phyloP scores from a whole-genome alignment of 92 coral and sea anemone genomes.

The Phymanthus crucifer region DNA sequence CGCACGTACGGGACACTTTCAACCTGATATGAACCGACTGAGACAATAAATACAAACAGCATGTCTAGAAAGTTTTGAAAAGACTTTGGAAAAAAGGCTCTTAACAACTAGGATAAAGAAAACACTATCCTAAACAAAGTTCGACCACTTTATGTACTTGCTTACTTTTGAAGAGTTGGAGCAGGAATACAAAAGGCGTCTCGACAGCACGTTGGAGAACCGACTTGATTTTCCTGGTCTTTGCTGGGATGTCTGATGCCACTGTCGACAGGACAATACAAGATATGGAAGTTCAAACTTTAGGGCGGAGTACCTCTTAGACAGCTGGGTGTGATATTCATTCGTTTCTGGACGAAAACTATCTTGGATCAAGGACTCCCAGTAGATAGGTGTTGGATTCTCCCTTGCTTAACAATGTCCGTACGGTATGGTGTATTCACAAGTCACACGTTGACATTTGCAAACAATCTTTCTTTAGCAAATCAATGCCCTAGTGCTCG shows the following conservation, averaged over 20 bases:
- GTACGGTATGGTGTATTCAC: not conserved
- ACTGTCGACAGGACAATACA: not conserved
- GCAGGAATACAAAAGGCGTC: constrained; percentile 18
- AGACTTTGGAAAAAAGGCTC: not conserved
- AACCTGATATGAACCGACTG: not conserved
- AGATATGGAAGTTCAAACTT: not conserved
- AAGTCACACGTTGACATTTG: not conserved
- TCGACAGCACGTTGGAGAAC: constrained; percentile 21
- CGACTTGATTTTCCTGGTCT: constrained; percentile 3
- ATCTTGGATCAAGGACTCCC: not conserved
- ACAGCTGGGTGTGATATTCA: not conserved
- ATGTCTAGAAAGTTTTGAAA: not conserved
- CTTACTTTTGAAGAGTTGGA: constrained; percentile 7
- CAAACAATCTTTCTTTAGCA: not conserved
- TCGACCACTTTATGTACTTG: not conserved
- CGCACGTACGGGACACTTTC: not conserved
- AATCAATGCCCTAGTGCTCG: not conserved
- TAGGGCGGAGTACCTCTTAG: not conserved
- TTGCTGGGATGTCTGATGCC: not conserved
- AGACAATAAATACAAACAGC: not conserved
- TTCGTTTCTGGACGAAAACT: not conserved
- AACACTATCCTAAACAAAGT: constrained; percentile 1
- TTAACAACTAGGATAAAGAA: not conserved
- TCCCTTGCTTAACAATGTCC: not conserved
- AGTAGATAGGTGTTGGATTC: not conserved